Percentiles rank a stretch among this genome's conserved stretches.
Conservation (phyloP, 2,113 vertebrate species). For the Elgaria multicarinata region DNA sequence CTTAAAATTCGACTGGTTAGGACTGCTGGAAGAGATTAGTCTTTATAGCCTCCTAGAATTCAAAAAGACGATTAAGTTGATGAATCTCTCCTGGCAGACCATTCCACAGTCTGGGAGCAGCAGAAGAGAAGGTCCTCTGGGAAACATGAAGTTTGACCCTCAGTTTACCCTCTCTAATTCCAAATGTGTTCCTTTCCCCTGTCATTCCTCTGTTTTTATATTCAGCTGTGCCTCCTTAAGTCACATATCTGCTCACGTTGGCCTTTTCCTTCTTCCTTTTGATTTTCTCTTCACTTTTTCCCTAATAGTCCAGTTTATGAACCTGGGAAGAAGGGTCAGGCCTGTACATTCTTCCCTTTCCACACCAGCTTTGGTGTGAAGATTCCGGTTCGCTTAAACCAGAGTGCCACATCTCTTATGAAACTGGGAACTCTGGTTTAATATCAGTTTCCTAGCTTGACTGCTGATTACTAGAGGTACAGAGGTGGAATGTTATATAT, state of each 20-base stretch:
- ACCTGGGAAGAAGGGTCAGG: too few species aligned
- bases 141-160: background rate
- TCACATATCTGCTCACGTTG: background rate
- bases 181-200: background rate
- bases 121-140: too few species aligned
- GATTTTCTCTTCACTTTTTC: background rate
- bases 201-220: background rate
- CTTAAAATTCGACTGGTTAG: too few species aligned
- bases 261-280: background rate
- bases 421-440: background rate
- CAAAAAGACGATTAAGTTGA: too few species aligned
- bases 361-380: background rate
- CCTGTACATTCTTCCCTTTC: too few species aligned
- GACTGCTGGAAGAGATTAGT: too few species aligned
- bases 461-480: background rate
- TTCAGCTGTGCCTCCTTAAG: background rate
- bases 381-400: background rate
- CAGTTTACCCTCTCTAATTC: background rate
- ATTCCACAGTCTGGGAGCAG: too few species aligned
- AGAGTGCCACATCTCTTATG: background rate
- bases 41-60: too few species aligned
- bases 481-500: background rate
- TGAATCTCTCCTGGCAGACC: too few species aligned
- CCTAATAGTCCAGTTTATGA: too few species aligned
- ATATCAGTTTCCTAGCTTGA: background rate